phyloP scores from a whole-genome alignment of 2,797 vertebrate species.

The Coracias cyanogaster region DNA sequence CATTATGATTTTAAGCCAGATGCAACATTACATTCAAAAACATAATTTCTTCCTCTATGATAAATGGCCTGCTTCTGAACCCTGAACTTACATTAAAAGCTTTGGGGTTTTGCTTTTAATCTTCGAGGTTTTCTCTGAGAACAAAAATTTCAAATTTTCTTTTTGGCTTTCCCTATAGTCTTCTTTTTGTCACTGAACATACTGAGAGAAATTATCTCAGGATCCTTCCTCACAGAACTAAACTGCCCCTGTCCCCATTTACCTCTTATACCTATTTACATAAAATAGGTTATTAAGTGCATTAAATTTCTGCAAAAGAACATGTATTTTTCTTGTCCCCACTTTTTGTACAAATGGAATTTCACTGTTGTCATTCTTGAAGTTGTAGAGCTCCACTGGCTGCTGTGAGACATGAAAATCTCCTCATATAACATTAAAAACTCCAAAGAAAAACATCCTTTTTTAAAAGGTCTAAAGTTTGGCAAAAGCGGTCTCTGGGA shows the following conservation, averaged over 20 bases:
- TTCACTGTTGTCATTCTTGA: not conserved
- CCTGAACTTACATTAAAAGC: not conserved
- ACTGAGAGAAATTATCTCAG: not conserved
- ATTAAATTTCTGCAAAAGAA: not conserved
- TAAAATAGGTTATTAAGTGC: not conserved
- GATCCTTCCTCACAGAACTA: not conserved
- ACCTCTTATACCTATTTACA: not conserved
- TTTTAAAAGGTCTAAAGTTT: not conserved
- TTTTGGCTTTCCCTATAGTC: not conserved
- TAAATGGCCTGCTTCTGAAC: not conserved
- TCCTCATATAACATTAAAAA: not conserved
- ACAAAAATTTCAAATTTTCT: not conserved
- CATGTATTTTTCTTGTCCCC: not conserved
- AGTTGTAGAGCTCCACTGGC: not conserved
- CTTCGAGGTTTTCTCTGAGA: not conserved
- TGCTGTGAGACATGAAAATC: not conserved
- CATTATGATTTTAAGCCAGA: not conserved
- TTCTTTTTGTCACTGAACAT: not conserved
- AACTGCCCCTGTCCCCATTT: not conserved
- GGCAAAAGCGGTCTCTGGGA: not conserved
- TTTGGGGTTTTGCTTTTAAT: not conserved
- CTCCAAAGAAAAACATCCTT: not conserved
- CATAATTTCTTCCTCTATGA: not conserved
- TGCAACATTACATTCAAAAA: slow-evolving; percentile 7
- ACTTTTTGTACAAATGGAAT: not conserved